Conservation (phyloP, 2,113 vertebrate genomes). For the Bos taurus region DNA sequence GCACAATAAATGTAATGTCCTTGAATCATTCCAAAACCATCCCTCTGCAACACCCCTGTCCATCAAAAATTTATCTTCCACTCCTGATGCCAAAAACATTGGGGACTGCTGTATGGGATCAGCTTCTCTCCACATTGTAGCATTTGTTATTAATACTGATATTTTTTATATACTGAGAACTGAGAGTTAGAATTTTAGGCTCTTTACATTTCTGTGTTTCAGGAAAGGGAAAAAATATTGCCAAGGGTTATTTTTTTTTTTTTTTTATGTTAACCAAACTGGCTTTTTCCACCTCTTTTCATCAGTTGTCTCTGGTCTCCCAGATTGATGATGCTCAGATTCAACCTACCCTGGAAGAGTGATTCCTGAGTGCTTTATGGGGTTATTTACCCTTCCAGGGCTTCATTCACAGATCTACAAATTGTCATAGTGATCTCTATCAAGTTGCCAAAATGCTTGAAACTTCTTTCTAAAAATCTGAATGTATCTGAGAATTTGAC, state of each 20-base stretch:
- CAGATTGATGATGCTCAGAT: background rate
- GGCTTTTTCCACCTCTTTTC: background rate
- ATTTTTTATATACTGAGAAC: background rate
- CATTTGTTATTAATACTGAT: background rate
- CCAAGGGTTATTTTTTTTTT: background rate
- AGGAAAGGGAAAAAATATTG: background rate
- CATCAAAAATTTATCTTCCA: background rate
- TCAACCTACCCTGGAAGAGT: background rate
- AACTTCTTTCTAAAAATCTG: conserved; percentile 7
- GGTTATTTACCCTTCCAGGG: background rate
- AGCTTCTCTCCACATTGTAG: background rate
- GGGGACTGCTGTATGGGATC: background rate
- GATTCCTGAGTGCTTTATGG: background rate
- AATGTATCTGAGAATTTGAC: background rate
- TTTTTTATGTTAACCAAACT: background rate
- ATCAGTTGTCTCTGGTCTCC: background rate
- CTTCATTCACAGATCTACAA: background rate
- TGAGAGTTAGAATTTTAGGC: background rate
- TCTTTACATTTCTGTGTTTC: background rate
- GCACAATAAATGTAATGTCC: background rate
- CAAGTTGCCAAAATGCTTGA: background rate
- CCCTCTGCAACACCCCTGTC: background rate
- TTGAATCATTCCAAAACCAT: background rate
- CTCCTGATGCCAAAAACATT: background rate
- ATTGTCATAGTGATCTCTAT: background rate